A percentile compares a stretch with the other conserved stretches of the same genome.
Evolutionary conservation across 92 coral and sea anemone genomes (phyloP).

Genomic region (Diadumene lineata): DNA sequence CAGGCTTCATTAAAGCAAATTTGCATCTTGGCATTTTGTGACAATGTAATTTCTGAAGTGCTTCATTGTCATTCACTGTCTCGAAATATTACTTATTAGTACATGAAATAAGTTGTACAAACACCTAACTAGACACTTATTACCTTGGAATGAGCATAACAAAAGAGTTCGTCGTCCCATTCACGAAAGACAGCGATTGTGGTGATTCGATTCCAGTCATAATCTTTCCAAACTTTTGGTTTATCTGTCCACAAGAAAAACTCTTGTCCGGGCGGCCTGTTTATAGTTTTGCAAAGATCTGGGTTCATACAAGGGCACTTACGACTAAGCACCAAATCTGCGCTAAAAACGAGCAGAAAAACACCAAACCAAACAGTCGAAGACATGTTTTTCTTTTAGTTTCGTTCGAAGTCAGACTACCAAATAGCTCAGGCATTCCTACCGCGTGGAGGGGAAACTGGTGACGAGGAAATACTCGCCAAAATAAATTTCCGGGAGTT

Average conservation of each 20-base stretch:
- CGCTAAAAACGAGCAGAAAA: conserved; percentile 8
- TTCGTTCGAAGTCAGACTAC: background rate
- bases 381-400: conserved; percentile 19
- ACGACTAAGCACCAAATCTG: conserved; percentile 13
- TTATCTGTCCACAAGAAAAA: conserved; percentile 85
- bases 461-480: conserved; percentile 9
- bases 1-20: no score
- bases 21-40: no score
- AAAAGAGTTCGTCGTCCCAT: conserved; percentile 94
- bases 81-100: no score
- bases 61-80: no score
- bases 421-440: conserved; percentile 23
- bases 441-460: conserved; percentile 3
- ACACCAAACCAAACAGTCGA: background rate
- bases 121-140: background rate
- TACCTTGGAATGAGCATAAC: conserved; percentile 91
- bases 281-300: conserved; percentile 72
- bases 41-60: no score
- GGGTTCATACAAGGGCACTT: conserved; percentile 84
- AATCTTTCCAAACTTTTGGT: conserved; percentile 77
- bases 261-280: conserved; percentile 82
- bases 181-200: conserved; percentile 89
- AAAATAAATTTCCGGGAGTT: no score
- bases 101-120: no score
- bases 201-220: conserved; percentile 86